Evolutionary conservation across 2,797 vertebrate species (phyloP).

Genomic region (Spinus olivaceus): DNA sequence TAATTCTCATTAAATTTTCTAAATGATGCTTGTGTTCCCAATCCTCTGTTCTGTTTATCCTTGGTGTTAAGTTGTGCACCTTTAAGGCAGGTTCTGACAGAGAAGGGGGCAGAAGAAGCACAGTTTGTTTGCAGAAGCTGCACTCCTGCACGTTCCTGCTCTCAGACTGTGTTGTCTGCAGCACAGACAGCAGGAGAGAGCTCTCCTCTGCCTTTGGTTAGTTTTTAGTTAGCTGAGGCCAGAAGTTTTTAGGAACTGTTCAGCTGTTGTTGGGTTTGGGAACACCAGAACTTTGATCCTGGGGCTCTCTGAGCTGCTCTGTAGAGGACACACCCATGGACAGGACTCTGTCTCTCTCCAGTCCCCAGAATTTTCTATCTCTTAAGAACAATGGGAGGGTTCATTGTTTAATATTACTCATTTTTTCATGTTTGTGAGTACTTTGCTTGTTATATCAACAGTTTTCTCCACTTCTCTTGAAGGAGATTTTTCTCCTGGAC

Average conservation of each 20-base stretch:
- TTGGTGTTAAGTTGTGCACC: background rate
- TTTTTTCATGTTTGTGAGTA: background rate
- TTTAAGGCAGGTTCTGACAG: background rate
- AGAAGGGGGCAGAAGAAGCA: rapidly evolving
- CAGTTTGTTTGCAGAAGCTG: background rate
- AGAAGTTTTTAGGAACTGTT: background rate
- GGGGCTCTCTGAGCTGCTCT: background rate
- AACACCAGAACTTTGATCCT: rapidly evolving
- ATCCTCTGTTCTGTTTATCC: background rate
- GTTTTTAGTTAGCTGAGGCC: background rate
- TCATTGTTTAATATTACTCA: background rate
- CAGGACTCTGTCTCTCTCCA: background rate
- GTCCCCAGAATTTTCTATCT: background rate
- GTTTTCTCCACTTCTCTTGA: background rate
- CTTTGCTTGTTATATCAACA: background rate
- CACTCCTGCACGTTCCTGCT: background rate
- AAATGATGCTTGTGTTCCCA: background rate
- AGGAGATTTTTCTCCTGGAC: background rate
- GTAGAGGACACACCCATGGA: rapidly evolving
- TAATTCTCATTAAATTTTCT: background rate
- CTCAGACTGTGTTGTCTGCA: background rate
- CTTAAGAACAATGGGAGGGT: background rate
- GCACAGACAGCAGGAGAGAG: background rate
- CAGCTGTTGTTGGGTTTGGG: rapidly evolving
- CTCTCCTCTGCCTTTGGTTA: background rate